Evolutionary conservation across 2,888 invertebrate species (phyloP), one percentile per base, ranked within the genome.

Genomic region (Laspeyria flexula): DNA sequence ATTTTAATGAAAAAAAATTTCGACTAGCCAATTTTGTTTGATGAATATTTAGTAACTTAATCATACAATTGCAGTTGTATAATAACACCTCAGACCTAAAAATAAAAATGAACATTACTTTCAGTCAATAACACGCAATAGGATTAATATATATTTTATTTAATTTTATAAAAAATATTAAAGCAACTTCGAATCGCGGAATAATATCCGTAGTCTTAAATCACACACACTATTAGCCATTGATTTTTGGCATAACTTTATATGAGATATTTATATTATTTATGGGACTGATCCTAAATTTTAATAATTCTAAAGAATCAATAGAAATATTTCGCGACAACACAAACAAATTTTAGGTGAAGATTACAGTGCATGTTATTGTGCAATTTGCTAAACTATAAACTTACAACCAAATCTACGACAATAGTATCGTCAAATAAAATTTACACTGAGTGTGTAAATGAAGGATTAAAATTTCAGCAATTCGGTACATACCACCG

Each of bases 11-110:
- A 21, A 21, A 21, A 21, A 21, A 21, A 3, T 45, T 56, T 46
- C 33, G 27, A 12, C 30, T 48, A 29, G 33, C 30, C 29, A 37
- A 42, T 51, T 25, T 46, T 10, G 46, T 55, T 46, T 50, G 7
- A 18, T 38, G 27, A 50, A 48, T 21, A 23, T 16, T 50, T 30
- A 9, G 10, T 34, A 55, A 7, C 38, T 13, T 54, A 43, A 40
- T 33, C 66, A 66, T 66, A 40, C 70, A 69, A 49, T 37, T 23
- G 46, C 13, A 33, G 23, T 43, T 13, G 3, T 30, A 6, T 7
- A 6, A 2, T 25, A 38, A 7, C 15, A 5, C 27, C n/a, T 21
- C 1, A 10, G 35, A 18, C 39, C 61, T 60, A 37, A 25, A 56
- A 65, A 51, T 12, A 51, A 13, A 47, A 29, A 11, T 18, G n/a